Conservation (phyloP, 2,113 vertebrate species). For the Rhinichthys klamathensis region DNA sequence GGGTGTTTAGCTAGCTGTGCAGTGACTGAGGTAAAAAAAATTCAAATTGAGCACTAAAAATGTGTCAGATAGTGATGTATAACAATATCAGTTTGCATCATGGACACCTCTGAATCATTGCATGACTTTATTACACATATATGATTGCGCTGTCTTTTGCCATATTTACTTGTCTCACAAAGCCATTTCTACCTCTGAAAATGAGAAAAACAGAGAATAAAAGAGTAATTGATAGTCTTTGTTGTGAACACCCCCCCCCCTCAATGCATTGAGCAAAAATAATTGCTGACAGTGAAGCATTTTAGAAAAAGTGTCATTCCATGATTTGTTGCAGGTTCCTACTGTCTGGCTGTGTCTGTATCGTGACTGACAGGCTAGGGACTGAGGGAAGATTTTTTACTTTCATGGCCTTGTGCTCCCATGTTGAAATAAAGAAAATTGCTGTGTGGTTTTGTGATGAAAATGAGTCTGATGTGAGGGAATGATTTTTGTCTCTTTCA, state of each 20-base stretch:
- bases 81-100: neutral
- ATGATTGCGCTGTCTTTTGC: neutral
- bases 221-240: conserved; percentile 46
- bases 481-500: conserved; percentile 21
- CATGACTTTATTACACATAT: neutral
- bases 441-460: neutral
- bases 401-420: conserved; percentile 26
- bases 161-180: conserved; percentile 26
- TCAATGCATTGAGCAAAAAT: conserved; percentile 46
- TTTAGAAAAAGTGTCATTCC: conserved; percentile 44
- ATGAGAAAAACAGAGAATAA: neutral
- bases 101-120: neutral
- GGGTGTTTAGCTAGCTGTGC: neutral
- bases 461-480: conserved; percentile 34
- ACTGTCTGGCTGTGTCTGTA: conserved; percentile 44
- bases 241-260: conserved; percentile 10
- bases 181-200: neutral
- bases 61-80: neutral
- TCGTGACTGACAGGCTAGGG: conserved; percentile 36
- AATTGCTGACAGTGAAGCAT: conserved; percentile 50
- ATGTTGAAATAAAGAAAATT: conserved; percentile 46
- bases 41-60: neutral
- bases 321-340: conserved; percentile 44
- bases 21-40: neutral
- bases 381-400: conserved; percentile 16